Base-by-base conservation (phyloP, 2,113 vertebrate species). In the Alces alces region DNA sequence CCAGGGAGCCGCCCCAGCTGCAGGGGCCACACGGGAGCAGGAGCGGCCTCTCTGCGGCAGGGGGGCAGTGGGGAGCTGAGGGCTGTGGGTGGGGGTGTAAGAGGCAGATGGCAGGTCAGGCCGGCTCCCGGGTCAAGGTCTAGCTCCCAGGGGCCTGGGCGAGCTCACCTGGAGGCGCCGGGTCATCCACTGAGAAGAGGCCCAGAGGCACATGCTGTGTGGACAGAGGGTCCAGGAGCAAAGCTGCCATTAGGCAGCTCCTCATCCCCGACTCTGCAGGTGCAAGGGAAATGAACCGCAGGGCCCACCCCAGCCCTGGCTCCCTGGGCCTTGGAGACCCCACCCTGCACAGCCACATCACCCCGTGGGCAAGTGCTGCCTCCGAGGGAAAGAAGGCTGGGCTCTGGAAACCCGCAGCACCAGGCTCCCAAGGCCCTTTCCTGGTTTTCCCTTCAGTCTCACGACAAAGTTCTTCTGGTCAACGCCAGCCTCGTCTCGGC, bases 231-330 rank as follows among this genome's bases (percentile, higher is more conserved):
- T 39, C 60, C 27, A 2, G n/a, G 27, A 17, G 25, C 25, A 30
- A 14, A 23, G 78, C 47, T 66, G 78, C 43, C 23, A 1, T 16
- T 10, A 19, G 76, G 55, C 30, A 27, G 55, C 21, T 28, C 8
- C 23, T 4, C 47, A 15, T 47, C 36, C 17, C 28, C 15, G 2
- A 3, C 23, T 55, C 57, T 2, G 33, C 2, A n/a, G 60, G 5
- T 12, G 23, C 1, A 4, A 52, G 0, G 0, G n/a, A 16, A 23
- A 25, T 1, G n/a, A 21, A 19, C 19, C 2, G 0, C 70, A 2
- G 39, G 54, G n/a, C 14, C 61, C 23, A 2, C 33, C 16, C 13
- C 13, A 1, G 50, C 60, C 78, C 47, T 0, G 6, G 84, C 45
- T 86, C 66, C 14, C 2, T 0, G 3, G 3, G 28, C 23, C 86